These are phyloP conservation scores for Macroglossus sobrinus DNA, from an alignment of 2,113 vertebrate genomes.

Conservation along the genomic window DNA sequence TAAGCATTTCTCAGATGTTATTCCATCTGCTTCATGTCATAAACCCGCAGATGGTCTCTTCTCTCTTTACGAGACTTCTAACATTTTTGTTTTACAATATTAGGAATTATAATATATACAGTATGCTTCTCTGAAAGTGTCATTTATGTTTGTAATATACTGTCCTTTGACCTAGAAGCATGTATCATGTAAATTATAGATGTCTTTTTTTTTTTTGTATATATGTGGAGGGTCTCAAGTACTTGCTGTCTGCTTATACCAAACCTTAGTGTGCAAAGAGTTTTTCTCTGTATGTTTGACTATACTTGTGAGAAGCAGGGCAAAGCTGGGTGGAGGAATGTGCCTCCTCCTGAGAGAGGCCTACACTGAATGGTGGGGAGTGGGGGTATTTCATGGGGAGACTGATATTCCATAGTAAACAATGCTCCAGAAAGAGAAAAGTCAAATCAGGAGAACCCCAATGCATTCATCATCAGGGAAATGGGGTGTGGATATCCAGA, in stretches of 20 bases:
- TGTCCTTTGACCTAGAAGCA: conserved; percentile 57
- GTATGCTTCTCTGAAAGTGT: conserved; percentile 53
- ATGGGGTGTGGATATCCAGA: neutral
- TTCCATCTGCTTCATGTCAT: conserved; percentile 51
- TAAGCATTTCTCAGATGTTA: neutral
- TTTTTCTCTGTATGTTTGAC: neutral
- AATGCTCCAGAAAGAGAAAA: neutral
- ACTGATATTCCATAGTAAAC: neutral
- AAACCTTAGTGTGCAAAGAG: neutral
- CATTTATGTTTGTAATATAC: conserved; percentile 62
- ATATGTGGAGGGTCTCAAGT: conserved; percentile 34
- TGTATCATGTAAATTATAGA: conserved; percentile 50
- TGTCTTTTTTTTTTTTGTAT: conserved; percentile 22
- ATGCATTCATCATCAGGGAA: neutral
- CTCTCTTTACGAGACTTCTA: conserved; percentile 44
- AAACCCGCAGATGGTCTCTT: conserved; percentile 46
- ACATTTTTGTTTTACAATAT: conserved; percentile 62
- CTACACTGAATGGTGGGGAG: neutral
- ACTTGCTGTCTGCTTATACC: conserved; percentile 38
- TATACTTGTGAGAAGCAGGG: neutral
- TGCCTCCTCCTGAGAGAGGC: neutral
- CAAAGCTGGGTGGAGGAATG: neutral
- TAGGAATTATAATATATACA: conserved; percentile 66
- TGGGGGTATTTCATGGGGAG: too few species aligned
- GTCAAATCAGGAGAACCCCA: neutral